phyloP scores from a whole-genome alignment of 2,888 invertebrate genomes.

The Epistrophella euchroma region DNA sequence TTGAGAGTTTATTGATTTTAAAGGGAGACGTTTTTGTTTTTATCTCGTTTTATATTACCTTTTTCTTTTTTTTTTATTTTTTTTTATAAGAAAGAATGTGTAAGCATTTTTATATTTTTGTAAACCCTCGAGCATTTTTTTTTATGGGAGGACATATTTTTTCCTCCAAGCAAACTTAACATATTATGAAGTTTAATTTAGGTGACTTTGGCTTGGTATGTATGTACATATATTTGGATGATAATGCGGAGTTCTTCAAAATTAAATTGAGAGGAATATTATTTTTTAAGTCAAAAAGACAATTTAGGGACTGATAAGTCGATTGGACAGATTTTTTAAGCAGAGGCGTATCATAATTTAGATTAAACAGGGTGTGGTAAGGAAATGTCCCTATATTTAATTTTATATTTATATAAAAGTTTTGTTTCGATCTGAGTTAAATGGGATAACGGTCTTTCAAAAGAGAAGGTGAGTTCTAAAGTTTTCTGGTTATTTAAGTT shows the following conservation, averaged over 20 bases:
- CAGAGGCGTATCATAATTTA: too few relatives aligned
- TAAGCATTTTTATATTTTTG: slow-evolving; percentile 57
- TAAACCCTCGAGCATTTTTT: background rate
- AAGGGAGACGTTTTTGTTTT: slow-evolving; percentile 32
- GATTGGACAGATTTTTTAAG: too few relatives aligned
- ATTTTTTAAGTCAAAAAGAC: background rate
- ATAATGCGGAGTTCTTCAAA: background rate
- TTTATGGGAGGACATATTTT: slow-evolving; percentile 16
- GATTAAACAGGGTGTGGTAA: too few relatives aligned
- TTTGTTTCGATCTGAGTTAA: too few relatives aligned
- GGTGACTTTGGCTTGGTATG: background rate
- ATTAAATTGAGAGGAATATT: background rate
- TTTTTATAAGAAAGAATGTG: slow-evolving; percentile 32
- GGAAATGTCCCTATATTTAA: too few relatives aligned
- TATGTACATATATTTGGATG: background rate
- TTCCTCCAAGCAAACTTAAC: background rate
- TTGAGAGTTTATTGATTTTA: slow-evolving; percentile 69
- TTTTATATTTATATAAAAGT: too few relatives aligned
- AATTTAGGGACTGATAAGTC: background rate
- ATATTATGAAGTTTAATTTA: slow-evolving; percentile 14
- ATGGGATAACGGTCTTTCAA: too few relatives aligned
- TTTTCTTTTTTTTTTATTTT: background rate
- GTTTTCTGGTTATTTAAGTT: too few relatives aligned
- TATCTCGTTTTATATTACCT: slow-evolving; percentile 52
- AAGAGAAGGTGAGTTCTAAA: too few relatives aligned